These are phyloP conservation scores for Empis stercorea DNA, from an alignment of 2,888 invertebrate species.

Conservation along the genomic window DNA sequence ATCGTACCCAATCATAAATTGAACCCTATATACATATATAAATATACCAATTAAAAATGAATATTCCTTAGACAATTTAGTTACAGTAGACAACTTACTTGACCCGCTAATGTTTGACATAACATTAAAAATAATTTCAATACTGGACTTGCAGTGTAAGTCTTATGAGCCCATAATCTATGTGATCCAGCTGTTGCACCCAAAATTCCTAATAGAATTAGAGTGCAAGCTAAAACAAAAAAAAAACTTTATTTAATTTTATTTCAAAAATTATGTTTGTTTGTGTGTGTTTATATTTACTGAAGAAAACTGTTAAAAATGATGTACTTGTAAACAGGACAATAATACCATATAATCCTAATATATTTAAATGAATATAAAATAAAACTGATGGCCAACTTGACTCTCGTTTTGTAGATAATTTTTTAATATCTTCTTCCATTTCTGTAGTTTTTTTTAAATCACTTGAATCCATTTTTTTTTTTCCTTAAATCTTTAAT, in stretches of 20 bases:
- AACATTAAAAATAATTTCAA: conserved; percentile 65
- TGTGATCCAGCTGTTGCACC: conserved; percentile 89
- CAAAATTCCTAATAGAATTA: conserved; percentile 52
- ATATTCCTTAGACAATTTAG: too few species aligned
- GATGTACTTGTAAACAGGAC: conserved; percentile 46
- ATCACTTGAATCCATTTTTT: neutral
- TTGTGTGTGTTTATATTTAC: conserved; percentile 44
- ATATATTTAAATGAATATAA: conserved; percentile 58
- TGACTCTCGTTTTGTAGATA: conserved; percentile 41
- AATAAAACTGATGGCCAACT: conserved; percentile 62
- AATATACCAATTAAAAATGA: too few species aligned
- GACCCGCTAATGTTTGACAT: conserved; percentile 75
- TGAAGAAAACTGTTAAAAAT: conserved; percentile 47
- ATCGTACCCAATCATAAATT: conserved; percentile 71
- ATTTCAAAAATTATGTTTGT: neutral
- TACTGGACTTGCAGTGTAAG: conserved; percentile 62
- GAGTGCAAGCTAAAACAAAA: conserved; percentile 44
- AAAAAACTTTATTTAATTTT: neutral
- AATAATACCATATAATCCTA: conserved; percentile 52
- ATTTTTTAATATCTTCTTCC: neutral
- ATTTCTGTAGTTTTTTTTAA: neutral
- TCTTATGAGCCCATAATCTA: conserved; percentile 80
- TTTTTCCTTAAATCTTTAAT: too few species aligned
- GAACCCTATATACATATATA: too few species aligned
- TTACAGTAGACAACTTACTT: conserved; percentile 62